Percentiles rank a stretch among this genome's conserved stretches.
Conservation (phyloP, 2,888 invertebrate species). For the Rhodophaea formosa region DNA sequence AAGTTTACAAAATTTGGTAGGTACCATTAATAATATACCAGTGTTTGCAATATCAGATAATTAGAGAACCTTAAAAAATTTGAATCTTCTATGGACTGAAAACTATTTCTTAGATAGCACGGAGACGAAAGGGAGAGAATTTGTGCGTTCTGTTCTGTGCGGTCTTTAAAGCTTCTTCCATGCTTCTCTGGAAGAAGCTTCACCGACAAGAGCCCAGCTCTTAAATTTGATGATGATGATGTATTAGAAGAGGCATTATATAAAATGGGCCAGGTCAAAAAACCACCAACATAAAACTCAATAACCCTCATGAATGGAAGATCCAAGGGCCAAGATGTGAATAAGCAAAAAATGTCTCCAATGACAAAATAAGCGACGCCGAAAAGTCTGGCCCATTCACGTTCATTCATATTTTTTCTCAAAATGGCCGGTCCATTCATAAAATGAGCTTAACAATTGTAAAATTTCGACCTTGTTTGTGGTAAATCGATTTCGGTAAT, state of each 20-base stretch:
- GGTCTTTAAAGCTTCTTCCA: too few species aligned
- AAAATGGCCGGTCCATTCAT: slow-evolving; percentile 35
- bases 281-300: neutral
- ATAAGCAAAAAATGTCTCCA: slow-evolving; percentile 33
- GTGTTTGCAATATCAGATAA: too few species aligned
- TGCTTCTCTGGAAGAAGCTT: too few species aligned
- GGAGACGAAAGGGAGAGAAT: too few species aligned
- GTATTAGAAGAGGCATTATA: too few species aligned
- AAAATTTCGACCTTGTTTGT: slow-evolving; percentile 35
- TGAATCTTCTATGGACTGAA: too few species aligned
- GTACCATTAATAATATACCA: too few species aligned
- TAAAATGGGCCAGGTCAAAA: neutral
- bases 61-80: too few species aligned
- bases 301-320: neutral
- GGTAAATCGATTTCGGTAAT: slow-evolving; percentile 28
- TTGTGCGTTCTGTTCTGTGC: too few species aligned
- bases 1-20: too few species aligned
- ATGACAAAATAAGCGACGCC: slow-evolving; percentile 53
- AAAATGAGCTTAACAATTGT: slow-evolving; percentile 32
- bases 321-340: neutral
- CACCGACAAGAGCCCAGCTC: neutral
- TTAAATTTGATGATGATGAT: too few species aligned
- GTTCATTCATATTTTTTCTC: slow-evolving; percentile 40
- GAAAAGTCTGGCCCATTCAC: slow-evolving; percentile 41
- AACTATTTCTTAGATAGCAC: too few species aligned